Evolutionary conservation across 2,797 vertebrate species (phyloP), one percentile per base, ranked within the genome.

Genomic region (Pipistrellus kuhlii): DNA sequence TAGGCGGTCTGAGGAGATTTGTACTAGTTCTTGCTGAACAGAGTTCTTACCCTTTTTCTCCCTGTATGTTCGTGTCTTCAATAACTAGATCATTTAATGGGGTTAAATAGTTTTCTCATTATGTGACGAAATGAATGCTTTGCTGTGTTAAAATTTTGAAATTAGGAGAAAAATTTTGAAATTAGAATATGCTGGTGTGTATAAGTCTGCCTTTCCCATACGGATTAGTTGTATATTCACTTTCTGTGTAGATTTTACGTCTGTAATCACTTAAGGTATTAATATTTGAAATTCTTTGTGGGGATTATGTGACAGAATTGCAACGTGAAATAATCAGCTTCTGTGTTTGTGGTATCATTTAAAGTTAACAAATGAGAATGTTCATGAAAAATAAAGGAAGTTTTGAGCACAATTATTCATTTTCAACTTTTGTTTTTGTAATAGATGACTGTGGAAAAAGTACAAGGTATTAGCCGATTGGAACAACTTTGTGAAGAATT

Each of bases 401-500:
- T 85, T 94, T 86, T 77, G 27, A 53, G 18, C 27, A 48, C 59
- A 62, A 7, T 80, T 68, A 55, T 27, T 96, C 18, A 94, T 11
- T 88, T 21, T 92, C 48, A 93, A 76, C 57, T 92, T 97, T 97
- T 80, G 38, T 97, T 96, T 97, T 93, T 21, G 62, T 41, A 91
- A 93, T 95, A 99, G 99, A 99, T 99, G 99, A 99, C 99, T 6
- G 99, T 99, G 97, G 99, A 99, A 98, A 99, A 99, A 97, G 99
- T 99, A 97, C 99, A 99, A 97, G 99, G 99, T 62, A 99, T 99
- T 96, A 99, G 99, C 97, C 98, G 99, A 12, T 97, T 99, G 90
- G 99, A 99, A 96, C 99, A 99, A 98, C 99, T 99, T 91, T 99
- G 99, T 25, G 99, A 99, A 96, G 99, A 99, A 95, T 99, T 99